A percentile compares a stretch with the other conserved stretches of the same genome.
These are phyloP conservation scores for Anagrus nilaparvatae DNA, from an alignment of 1,140 invertebrate genomes.

Conservation along the genomic window DNA sequence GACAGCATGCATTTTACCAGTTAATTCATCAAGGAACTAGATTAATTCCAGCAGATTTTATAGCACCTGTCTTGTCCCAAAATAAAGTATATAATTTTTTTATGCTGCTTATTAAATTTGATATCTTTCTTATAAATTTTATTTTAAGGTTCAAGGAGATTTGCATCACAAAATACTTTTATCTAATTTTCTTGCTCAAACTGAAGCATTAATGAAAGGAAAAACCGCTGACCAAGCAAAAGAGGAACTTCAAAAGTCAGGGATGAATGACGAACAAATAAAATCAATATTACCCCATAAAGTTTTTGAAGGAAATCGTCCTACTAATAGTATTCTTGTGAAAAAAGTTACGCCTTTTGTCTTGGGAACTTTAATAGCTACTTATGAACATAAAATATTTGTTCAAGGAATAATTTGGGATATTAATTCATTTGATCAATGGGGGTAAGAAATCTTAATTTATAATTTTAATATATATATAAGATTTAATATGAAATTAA, in stretches of 20 bases:
- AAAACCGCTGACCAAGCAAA: constrained; percentile 70
- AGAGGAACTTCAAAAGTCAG: constrained; percentile 62
- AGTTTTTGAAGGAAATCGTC: constrained; percentile 93
- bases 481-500: constrained; percentile 10
- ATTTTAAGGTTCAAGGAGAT: constrained; percentile 33
- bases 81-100: constrained; percentile 78
- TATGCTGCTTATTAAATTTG: neutral
- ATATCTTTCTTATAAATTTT: neutral
- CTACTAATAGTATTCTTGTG: constrained; percentile 96
- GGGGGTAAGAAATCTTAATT: constrained; percentile 64
- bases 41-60: constrained; percentile 94
- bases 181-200: constrained; percentile 97
- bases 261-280: constrained; percentile 60
- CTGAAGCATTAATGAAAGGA: constrained; percentile 92
- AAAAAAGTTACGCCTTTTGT: constrained; percentile 89
- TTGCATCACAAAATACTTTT: constrained; percentile 80
- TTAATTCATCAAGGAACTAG: constrained; percentile 85
- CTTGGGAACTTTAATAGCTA: constrained; percentile 91
- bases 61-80: constrained; percentile 85
- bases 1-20: constrained; percentile 98
- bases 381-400: constrained; percentile 99
- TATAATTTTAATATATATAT: constrained; percentile 12
- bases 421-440: constrained; percentile 99
- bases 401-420: constrained; percentile 97
- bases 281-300: constrained; percentile 87